phyloP scores from a whole-genome alignment of 2,797 vertebrate species.

The Cynodonichthys magdalenae region DNA sequence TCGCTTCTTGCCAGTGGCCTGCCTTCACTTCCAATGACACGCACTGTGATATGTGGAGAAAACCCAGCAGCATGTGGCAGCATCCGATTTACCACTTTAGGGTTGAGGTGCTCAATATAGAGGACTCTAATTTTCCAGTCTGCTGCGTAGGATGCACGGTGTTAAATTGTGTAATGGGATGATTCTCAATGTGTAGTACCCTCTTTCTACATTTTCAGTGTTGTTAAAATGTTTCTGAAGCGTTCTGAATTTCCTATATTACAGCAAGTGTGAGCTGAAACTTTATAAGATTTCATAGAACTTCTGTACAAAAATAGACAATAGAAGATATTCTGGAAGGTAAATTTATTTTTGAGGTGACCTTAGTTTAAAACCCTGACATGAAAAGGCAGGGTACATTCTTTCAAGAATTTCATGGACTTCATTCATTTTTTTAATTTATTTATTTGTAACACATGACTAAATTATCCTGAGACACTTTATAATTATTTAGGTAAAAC shows the following conservation, averaged over 20 bases:
- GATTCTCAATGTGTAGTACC: constrained; percentile 14
- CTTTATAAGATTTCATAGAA: not conserved
- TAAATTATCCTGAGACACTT: too few species aligned
- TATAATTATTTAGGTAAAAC: constrained; percentile 1
- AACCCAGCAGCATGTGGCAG: constrained; percentile 55
- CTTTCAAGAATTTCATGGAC: too few species aligned
- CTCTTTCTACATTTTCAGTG: constrained; percentile 24
- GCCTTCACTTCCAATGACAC: constrained; percentile 72
- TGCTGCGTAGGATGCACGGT: constrained; percentile 41
- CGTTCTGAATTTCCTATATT: not conserved
- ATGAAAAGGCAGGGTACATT: too few species aligned
- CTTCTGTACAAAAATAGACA: not conserved
- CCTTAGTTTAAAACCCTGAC: too few species aligned
- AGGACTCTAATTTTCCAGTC: constrained; percentile 59
- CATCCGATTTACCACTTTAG: constrained; percentile 67
- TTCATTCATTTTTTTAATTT: too few species aligned
- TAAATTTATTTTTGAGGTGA: too few species aligned
- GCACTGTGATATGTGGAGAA: constrained; percentile 67
- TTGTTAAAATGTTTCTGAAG: constrained; percentile 7
- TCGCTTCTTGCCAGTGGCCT: constrained; percentile 54
- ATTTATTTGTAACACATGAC: too few species aligned
- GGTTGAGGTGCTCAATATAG: constrained; percentile 57
- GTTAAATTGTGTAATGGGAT: constrained; percentile 42
- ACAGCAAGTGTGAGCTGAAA: not conserved
- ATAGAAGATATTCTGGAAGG: too few species aligned